Conservation (phyloP, 2,113 vertebrate genomes). For the Ellobius talpinus region DNA sequence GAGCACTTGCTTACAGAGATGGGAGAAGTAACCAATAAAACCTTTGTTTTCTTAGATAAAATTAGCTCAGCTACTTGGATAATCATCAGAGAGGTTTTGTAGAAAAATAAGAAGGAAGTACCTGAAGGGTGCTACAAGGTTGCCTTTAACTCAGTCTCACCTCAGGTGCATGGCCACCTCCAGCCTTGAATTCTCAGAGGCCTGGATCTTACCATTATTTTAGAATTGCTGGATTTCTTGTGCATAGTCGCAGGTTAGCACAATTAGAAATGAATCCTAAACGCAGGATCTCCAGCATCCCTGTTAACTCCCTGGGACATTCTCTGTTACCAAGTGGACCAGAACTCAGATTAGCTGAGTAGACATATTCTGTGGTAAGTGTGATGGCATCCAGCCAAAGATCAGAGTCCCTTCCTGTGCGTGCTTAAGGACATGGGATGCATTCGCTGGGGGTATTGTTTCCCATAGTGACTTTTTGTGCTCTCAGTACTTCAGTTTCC, state of each 20-base stretch:
- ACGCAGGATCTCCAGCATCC: too few relatives aligned
- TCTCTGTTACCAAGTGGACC: background rate
- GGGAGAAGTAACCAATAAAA: background rate
- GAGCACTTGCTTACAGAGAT: background rate
- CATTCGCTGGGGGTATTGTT: background rate
- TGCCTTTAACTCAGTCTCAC: background rate
- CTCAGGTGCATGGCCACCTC: background rate
- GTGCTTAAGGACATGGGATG: background rate
- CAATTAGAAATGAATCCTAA: background rate
- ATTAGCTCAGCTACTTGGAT: background rate
- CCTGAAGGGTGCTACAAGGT: accelerated
- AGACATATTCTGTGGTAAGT: background rate
- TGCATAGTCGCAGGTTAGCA: background rate
- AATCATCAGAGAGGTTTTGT: too few relatives aligned
- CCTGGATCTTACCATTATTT: background rate
- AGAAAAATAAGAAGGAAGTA: background rate
- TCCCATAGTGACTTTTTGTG: background rate
- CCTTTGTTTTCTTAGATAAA: background rate
- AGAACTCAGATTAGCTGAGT: background rate
- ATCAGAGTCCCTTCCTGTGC: background rate
- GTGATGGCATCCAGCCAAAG: background rate
- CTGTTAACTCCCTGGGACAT: background rate
- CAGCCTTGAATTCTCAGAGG: background rate
- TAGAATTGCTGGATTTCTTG: background rate
- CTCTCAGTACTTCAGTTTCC: background rate